Conservation (phyloP, 2,888 invertebrate genomes). For the Eupithecia insigniata region DNA sequence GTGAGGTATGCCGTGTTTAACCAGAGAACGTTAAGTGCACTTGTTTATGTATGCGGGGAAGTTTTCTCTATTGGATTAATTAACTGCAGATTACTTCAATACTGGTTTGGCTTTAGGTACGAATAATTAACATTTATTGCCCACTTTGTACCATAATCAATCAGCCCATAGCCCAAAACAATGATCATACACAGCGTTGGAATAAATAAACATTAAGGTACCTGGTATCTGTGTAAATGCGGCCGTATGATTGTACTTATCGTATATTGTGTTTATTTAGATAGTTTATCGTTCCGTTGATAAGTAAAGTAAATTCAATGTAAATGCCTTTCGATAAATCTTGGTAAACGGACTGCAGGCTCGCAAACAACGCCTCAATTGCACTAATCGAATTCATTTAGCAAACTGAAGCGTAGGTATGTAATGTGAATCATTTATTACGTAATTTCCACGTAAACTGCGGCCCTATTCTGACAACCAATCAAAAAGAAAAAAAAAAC, state of each 20-base stretch:
- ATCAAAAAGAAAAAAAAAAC: too few relatives aligned
- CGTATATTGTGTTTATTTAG: constrained; percentile 23
- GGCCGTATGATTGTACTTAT: not conserved
- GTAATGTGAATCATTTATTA: constrained; percentile 6
- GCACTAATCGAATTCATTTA: constrained; percentile 22
- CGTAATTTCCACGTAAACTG: not conserved
- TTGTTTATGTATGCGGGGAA: not conserved
- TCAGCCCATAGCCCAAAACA: not conserved
- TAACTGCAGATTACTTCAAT: not conserved
- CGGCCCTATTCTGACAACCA: not conserved
- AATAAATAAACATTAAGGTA: not conserved
- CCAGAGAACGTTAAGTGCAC: not conserved
- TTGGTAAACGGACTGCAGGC: not conserved
- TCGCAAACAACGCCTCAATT: constrained; percentile 1
- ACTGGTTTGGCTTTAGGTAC: not conserved
- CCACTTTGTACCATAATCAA: not conserved
- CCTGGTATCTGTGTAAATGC: not conserved
- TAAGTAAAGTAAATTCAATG: constrained; percentile 25
- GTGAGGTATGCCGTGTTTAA: not conserved
- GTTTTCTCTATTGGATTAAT: not conserved
- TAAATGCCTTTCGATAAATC: constrained; percentile 17
- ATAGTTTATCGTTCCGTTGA: constrained; percentile 19
- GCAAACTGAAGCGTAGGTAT: constrained; percentile 1
- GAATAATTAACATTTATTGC: not conserved
- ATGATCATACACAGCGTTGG: not conserved